Percentiles rank a stretch among this genome's conserved stretches.
phyloP scores from a whole-genome alignment of 2,797 vertebrate species.

The Trichosurus vulpecula region DNA sequence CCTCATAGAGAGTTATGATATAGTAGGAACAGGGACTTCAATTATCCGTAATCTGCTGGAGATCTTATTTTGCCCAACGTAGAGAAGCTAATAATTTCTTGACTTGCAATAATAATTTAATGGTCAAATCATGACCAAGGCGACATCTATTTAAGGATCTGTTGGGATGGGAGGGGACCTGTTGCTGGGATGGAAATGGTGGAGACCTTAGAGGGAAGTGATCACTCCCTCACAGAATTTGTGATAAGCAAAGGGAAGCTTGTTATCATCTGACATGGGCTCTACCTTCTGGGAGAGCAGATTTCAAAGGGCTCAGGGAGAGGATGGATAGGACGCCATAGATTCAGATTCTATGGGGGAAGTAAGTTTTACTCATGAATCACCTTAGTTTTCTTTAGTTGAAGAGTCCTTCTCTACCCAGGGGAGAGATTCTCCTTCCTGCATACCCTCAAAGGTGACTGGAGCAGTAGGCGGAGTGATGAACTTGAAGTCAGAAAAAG shows the following conservation, averaged over 20 bases:
- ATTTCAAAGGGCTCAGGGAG: background rate
- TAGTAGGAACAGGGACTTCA: background rate
- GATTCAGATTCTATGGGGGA: background rate
- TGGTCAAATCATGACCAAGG: background rate
- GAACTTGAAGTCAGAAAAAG: background rate
- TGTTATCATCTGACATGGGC: background rate
- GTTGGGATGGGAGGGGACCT: background rate
- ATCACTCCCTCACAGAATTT: background rate
- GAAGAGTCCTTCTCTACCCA: background rate
- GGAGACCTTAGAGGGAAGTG: background rate
- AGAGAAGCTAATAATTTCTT: background rate
- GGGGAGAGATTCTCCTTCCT: background rate
- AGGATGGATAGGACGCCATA: background rate
- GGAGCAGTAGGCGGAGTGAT: background rate
- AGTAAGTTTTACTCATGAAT: background rate
- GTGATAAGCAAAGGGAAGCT: background rate
- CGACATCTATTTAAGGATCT: background rate
- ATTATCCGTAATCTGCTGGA: background rate
- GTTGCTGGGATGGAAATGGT: background rate
- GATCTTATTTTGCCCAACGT: background rate
- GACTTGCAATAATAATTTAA: background rate
- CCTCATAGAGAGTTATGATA: background rate
- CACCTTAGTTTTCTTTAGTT: background rate
- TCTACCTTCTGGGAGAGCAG: background rate
- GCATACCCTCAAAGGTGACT: background rate